A percentile compares a stretch with the other conserved stretches of the same genome.
Evolutionary conservation across 2,113 vertebrate species (phyloP).

Genomic region (Macrotis lagotis): DNA sequence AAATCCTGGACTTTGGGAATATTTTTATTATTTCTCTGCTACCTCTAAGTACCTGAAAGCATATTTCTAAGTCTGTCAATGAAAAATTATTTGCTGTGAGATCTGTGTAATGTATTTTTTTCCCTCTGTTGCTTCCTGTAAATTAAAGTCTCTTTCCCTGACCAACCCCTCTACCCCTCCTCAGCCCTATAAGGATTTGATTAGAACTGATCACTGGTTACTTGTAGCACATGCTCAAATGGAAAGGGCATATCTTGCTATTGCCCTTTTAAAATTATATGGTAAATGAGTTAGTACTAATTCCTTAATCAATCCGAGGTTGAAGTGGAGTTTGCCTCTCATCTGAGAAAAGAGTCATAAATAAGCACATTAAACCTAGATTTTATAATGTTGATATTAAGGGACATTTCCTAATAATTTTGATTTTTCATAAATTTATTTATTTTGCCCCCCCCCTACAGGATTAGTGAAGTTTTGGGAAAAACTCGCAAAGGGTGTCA

Average conservation of each 20-base stretch:
- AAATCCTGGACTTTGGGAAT: background rate
- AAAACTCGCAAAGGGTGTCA: background rate
- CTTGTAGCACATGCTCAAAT: background rate
- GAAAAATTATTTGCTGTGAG: background rate
- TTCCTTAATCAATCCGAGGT: background rate
- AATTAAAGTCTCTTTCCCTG: background rate
- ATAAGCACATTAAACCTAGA: background rate
- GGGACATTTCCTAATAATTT: background rate
- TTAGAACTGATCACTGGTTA: background rate
- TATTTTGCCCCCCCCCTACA: constrained; percentile 3
- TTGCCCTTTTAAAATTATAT: background rate
- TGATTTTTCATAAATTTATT: background rate
- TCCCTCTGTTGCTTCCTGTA: background rate
- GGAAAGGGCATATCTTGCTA: no score
- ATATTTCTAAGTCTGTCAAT: background rate
- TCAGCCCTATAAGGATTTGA: no score
- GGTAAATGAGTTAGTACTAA: background rate
- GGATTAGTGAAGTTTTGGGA: background rate
- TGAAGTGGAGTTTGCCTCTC: background rate
- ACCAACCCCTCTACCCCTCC: no score
- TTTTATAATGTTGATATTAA: background rate
- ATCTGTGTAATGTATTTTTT: background rate
- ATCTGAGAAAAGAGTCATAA: background rate
- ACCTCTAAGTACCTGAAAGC: background rate
- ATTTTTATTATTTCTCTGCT: background rate